Evolutionary conservation across 2,888 invertebrate species (phyloP).

Genomic region (Camponotus fellah): DNA sequence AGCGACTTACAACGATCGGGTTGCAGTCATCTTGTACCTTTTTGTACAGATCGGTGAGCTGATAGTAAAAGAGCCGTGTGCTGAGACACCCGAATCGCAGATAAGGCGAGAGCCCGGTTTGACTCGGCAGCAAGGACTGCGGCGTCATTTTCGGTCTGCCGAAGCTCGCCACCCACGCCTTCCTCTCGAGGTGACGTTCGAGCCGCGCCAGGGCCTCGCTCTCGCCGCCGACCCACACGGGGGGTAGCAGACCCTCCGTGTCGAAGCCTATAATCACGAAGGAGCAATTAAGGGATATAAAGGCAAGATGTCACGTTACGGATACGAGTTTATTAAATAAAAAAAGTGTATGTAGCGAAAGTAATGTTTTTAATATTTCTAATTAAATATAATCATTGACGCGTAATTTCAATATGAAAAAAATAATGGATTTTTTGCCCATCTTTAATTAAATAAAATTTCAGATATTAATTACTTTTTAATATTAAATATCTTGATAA

Average conservation of each 20-base stretch:
- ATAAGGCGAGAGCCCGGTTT: slow-evolving; percentile 95
- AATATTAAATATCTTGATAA: no score
- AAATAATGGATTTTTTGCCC: no score
- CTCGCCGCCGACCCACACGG: slow-evolving; percentile 94
- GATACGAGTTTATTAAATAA: background rate
- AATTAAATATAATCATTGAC: background rate
- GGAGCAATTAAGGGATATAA: background rate
- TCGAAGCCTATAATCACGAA: slow-evolving; percentile 89
- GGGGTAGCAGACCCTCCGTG: slow-evolving; percentile 90
- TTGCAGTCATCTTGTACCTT: slow-evolving; percentile 85
- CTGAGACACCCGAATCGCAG: slow-evolving; percentile 95
- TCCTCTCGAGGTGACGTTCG: slow-evolving; percentile 92
- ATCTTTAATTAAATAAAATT: no score
- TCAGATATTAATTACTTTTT: no score
- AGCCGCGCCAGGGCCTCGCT: slow-evolving; percentile 91
- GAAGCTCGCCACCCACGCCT: slow-evolving; percentile 97
- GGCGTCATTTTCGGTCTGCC: slow-evolving; percentile 96
- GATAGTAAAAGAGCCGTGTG: slow-evolving; percentile 94
- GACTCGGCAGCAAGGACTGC: slow-evolving; percentile 93
- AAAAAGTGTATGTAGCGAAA: background rate
- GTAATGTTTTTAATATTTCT: background rate
- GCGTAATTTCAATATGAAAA: background rate
- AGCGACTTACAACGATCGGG: background rate
- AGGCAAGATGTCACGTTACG: background rate
- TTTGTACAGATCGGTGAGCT: slow-evolving; percentile 90